Evolutionary conservation across 2,113 vertebrate genomes (phyloP), one percentile per base, ranked within the genome.

Genomic region (Mystacornis crossleyi): DNA sequence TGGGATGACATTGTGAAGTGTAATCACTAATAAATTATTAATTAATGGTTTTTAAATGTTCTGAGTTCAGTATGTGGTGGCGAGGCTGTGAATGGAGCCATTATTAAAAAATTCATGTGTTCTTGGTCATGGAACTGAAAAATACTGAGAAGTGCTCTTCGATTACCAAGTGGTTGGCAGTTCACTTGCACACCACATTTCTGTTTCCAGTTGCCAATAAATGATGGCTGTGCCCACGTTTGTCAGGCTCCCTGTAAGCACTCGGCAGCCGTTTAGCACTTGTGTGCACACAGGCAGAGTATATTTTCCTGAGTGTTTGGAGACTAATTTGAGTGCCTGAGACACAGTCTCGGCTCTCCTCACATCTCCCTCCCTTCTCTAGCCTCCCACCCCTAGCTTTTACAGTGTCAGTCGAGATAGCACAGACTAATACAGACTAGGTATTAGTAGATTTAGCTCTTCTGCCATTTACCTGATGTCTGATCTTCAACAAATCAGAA

Each of bases 11-110:
- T 42, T 79, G 71, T 70, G 79, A 94, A 95, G n/a, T 73, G 53
- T 74, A 94, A 95, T 95, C 78, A 87, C 74, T 72, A 91, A 94
- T 94, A 88, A 96, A 96, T 95, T 77, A 95, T 96, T 96, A 96
- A 96, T 86, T 80, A 91, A 93, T 70, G 65, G 21, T 47, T 96
- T 96, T 86, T 91, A 92, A 95, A 87, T 54, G 21, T 29, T 26
- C 42, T 16, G 25, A 94, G 61, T 93, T 96, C 91, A 88, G 91
- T 83, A 64, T 14, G 26, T 4, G 1, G 17, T 79, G 53, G 34
- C 8, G 18, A 86, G 78, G 71, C 70, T 20, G 16, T 70, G 78
- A 93, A 88, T 69, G 55, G 71, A 78, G 50, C 57, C 87, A 86
- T 96, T 96, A 91, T 81, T 96, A 55, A 97, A 97, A 95, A 91